Evolutionary conservation across 2,888 invertebrate species (phyloP).

Genomic region (Lasius platythorax): DNA sequence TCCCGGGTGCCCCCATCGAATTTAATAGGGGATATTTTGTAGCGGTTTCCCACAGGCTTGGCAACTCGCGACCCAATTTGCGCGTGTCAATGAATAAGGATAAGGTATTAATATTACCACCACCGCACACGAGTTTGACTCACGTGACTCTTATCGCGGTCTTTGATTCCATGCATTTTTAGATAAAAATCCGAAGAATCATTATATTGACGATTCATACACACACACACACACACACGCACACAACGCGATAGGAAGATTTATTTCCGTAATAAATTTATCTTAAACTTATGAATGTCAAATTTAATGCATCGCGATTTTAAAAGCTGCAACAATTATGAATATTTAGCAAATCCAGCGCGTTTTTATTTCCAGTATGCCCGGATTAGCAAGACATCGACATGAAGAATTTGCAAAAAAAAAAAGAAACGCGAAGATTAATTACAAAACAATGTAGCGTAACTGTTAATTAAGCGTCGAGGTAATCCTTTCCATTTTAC

Average conservation of each 20-base stretch:
- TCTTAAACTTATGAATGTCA: not conserved
- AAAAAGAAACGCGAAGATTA: constrained; percentile 14
- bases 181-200: constrained; percentile 26
- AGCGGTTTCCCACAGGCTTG: constrained; percentile 79
- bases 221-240: not conserved
- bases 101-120: constrained; percentile 67
- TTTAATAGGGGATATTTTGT: constrained; percentile 61
- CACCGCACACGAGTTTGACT: constrained; percentile 33
- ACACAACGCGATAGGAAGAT: not conserved
- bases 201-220: not conserved
- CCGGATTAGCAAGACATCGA: not conserved
- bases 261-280: constrained; percentile 15
- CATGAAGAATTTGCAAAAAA: not conserved
- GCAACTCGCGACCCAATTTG: constrained; percentile 67
- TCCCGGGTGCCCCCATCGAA: constrained; percentile 41
- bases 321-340: not conserved
- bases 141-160: constrained; percentile 45
- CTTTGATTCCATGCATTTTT: constrained; percentile 10
- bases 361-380: constrained; percentile 7
- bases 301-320: not conserved
- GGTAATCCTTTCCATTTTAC: constrained; percentile 69
- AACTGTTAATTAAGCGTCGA: constrained; percentile 68
- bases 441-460: constrained; percentile 52
- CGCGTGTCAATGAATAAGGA: constrained; percentile 80
- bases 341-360: not conserved